Percentiles rank a stretch among this genome's conserved stretches.
Evolutionary conservation across 2,888 invertebrate genomes (phyloP).

Genomic region (Cheilosia vernalis): DNA sequence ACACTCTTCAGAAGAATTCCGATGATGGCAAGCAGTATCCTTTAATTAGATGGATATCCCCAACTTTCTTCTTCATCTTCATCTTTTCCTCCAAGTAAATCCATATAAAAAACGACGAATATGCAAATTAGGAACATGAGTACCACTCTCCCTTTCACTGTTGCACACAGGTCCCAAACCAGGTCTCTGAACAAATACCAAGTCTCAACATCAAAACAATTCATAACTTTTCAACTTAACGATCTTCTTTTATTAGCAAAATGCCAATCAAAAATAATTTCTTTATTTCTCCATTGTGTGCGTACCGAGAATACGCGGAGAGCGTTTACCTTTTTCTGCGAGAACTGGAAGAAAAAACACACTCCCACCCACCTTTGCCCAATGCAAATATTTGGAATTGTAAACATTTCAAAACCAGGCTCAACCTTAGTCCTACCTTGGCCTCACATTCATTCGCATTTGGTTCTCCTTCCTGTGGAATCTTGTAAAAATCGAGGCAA

Average conservation of each 20-base stretch:
- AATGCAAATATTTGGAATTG: conserved; percentile 70
- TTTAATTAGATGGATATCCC: conserved; percentile 41
- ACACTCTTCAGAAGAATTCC: not conserved
- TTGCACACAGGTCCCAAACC: not conserved
- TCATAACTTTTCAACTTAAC: conserved; percentile 74
- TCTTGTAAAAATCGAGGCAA: conserved; percentile 50
- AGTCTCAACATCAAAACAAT: conserved; percentile 74
- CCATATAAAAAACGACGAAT: conserved; percentile 4
- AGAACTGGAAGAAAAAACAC: conserved; percentile 31
- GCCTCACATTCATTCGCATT: conserved; percentile 29
- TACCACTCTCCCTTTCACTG: not conserved
- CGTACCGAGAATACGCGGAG: conserved; percentile 39
- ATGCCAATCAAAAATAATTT: conserved; percentile 75
- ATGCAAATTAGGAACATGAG: conserved; percentile 48
- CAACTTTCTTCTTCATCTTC: conserved; percentile 9
- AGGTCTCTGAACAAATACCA: conserved; percentile 63
- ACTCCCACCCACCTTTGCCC: conserved; percentile 17
- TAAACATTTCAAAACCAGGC: conserved; percentile 74
- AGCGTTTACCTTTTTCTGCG: conserved; percentile 63
- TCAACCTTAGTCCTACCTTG: conserved; percentile 57
- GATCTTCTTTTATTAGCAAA: conserved; percentile 74
- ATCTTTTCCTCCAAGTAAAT: not conserved
- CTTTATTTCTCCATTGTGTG: conserved; percentile 60
- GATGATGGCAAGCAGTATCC: not conserved
- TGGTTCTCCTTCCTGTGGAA: conserved; percentile 33